These are phyloP conservation scores for Prietella phreatophila DNA, from an alignment of 2,113 vertebrate species.

Conservation along the genomic window DNA sequence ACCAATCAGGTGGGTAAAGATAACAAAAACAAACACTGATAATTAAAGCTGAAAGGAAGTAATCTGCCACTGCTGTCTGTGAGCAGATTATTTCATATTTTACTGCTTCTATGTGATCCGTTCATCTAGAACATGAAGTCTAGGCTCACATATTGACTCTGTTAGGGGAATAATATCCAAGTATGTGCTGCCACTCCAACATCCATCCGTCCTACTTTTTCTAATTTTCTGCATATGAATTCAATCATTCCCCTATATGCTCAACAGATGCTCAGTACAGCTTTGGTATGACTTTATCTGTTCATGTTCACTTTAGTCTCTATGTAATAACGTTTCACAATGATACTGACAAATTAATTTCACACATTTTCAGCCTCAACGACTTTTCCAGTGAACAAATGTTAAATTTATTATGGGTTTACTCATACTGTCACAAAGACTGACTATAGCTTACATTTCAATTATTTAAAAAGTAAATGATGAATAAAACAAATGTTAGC, in stretches of 20 bases:
- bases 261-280: background rate
- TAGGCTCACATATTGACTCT: slow-evolving; percentile 44
- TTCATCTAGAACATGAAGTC: slow-evolving; percentile 41
- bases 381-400: background rate
- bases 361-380: background rate
- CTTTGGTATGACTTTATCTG: background rate
- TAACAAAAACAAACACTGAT: slow-evolving; percentile 1
- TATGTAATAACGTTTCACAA: background rate
- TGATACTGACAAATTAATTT: background rate
- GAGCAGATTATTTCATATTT: slow-evolving; percentile 32
- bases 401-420: background rate
- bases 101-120: slow-evolving; percentile 33
- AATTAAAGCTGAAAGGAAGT: slow-evolving; percentile 39
- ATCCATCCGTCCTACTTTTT: slow-evolving; percentile 12
- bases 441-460: background rate
- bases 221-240: slow-evolving; percentile 17
- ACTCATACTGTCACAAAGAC: background rate
- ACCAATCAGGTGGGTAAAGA: slow-evolving; percentile 20
- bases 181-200: background rate
- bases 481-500: background rate
- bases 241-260: slow-evolving; percentile 9
- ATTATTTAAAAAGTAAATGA: background rate
- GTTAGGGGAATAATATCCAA: slow-evolving; percentile 22
- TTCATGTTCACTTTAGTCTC: background rate
- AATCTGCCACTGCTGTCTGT: slow-evolving; percentile 38